phyloP scores from a whole-genome alignment of 1,140 invertebrate genomes.

The Calliphora vicina region DNA sequence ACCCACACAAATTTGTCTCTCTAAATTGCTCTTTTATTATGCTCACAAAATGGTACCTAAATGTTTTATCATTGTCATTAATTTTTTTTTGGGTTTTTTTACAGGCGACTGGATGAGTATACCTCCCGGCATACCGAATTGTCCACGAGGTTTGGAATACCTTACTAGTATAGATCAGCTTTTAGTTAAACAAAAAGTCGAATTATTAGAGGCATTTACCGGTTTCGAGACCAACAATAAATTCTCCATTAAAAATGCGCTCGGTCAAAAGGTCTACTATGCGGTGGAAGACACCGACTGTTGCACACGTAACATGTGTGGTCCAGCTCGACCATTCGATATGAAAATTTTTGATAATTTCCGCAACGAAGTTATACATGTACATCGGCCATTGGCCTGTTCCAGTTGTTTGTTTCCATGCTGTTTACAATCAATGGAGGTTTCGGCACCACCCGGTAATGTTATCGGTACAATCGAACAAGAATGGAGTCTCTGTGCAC shows the following conservation, averaged over 20 bases:
- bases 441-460: constrained; percentile 75
- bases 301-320: constrained; percentile 80
- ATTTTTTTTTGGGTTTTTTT: constrained; percentile 49
- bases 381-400: constrained; percentile 79
- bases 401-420: constrained; percentile 83
- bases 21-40: no score
- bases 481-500: constrained; percentile 83
- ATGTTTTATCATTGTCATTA: background rate
- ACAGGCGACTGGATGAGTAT: constrained; percentile 84
- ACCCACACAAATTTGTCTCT: no score
- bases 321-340: constrained; percentile 80
- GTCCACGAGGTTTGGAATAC: constrained; percentile 92
- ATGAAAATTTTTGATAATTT: constrained; percentile 85
- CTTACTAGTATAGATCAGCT: constrained; percentile 89
- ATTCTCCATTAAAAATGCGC: constrained; percentile 79
- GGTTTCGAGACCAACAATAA: constrained; percentile 94
- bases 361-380: constrained; percentile 78
- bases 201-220: constrained; percentile 82
- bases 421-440: constrained; percentile 85
- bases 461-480: constrained; percentile 82
- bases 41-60: no score
- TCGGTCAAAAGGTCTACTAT: constrained; percentile 83
- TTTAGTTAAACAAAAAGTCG: constrained; percentile 87
- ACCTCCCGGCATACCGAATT: constrained; percentile 77
- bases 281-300: constrained; percentile 85